A percentile compares a stretch with the other conserved stretches of the same genome.
phyloP scores from a whole-genome alignment of 2,797 vertebrate genomes.

The Fratercula arctica region DNA sequence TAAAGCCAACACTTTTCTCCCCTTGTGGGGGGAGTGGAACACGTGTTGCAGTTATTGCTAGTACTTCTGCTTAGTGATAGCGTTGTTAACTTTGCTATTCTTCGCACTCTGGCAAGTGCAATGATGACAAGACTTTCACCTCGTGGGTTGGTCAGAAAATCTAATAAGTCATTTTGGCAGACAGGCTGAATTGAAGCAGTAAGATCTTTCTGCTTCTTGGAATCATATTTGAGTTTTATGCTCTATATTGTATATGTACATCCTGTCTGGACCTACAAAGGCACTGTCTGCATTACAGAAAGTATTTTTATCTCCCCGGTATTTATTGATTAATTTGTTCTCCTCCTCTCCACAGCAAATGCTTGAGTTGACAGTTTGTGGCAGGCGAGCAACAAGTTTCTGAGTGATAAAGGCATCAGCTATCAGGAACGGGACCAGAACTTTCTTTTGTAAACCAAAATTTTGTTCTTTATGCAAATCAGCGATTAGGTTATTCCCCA shows the following conservation, averaged over 20 bases:
- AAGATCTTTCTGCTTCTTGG: not conserved
- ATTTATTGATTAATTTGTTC: not conserved
- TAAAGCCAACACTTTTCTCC: not conserved
- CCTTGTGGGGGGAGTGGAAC: not conserved
- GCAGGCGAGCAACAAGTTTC: not conserved
- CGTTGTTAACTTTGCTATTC: not conserved
- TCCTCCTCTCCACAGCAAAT: not conserved
- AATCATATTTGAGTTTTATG: not conserved
- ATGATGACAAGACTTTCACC: not conserved
- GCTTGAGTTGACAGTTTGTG: not conserved
- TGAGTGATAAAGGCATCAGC: not conserved
- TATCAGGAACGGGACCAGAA: not conserved
- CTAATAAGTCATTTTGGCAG: constrained; percentile 11
- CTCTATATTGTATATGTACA: not conserved
- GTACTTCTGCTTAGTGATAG: not conserved
- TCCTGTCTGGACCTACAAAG: not conserved
- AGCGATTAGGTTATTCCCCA: not conserved
- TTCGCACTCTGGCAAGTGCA: not conserved
- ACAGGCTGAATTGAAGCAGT: not conserved
- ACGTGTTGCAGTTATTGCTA: not conserved
- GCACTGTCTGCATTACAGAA: not conserved
- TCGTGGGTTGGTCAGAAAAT: constrained; percentile 6
- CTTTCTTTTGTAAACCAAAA: not conserved
- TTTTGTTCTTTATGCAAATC: not conserved
- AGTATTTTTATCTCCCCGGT: not conserved